Base-by-base conservation (phyloP, 1,140 invertebrate species). In the Riptortus pedestris region DNA sequence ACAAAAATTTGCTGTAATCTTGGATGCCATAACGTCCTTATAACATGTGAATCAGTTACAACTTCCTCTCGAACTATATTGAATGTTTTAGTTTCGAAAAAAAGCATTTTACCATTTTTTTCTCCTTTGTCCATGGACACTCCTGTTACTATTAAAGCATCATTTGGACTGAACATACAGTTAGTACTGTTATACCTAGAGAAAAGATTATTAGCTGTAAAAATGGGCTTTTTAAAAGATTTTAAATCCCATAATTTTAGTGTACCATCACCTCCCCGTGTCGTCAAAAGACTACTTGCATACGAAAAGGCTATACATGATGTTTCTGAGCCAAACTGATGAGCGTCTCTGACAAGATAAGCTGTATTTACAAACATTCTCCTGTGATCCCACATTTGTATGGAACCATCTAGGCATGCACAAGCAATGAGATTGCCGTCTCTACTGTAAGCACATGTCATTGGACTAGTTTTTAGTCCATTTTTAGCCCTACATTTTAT, bases 351-450 rank as follows among this genome's bases (percentile, higher is more conserved):
- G 1, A 93, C 76, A 29, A 89, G 74, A 55, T 86, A 77, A 0
- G 85, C 81, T 0, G 92, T 91, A 71, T 92, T 95, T 9, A 82
- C 86, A 69, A 83, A 86, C 70, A 82, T 86, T 71, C 85, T 87
- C 45, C 94, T 81, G 58, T 93, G 87, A 74, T 99, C 96, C 96
- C 96, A 99, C 75, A 98, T 87, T 75, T 98, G 95, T 69, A 99
- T 87, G 0, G 93, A 96, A 1, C 97, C 97, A 76, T 99, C 96
- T 27, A 85, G 80, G 72, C 96, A 99, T 0, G 87, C 96, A 61
- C 89, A 90, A 0, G 90, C 90, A 20, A 98, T 84, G 0, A 89
- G 81, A 62, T 88, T 87, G 0, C 94, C 95, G 75, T 98, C 94
- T 63, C 88, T 77, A 64, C 84, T 92, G 70, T 88, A 96, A 1